Evolutionary conservation across 92 coral and sea anemone genomes (phyloP), one percentile per base, ranked within the genome.

Genomic region (Diadumene lineata): DNA sequence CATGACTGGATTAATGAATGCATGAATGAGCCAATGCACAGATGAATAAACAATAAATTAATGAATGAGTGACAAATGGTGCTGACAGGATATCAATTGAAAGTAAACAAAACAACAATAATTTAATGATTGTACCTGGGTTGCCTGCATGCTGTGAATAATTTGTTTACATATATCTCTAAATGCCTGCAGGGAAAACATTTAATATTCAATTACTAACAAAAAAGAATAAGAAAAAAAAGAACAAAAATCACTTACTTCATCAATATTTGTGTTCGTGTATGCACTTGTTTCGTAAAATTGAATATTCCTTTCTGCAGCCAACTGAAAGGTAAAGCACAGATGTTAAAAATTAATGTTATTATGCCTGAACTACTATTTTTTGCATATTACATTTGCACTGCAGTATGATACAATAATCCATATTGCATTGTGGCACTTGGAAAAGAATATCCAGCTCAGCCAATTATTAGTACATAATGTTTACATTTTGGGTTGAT

Each of bases 211-310:
- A 25, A 66, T 38, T 38, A 13, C 7, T 38, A 38, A 38, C 25
- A 68, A 30, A 68, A 4, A 16, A 16, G 17, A 2, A 34, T 6
- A n/a, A 31, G 50, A 23, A 30, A 68, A 46, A 3, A n/a, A 23
- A 9, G 58, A n/a, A n/a, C n/a, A n/a, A 46, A 18, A 15, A 62
- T 9, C 33, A 81, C 90, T 78, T 82, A 89, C 98, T 74, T 89
- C 88, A 66, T 94, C 99, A 64, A 96, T 92, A 74, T 96, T 96
- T 17, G 86, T 81, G 73, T 96, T 90, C 57, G 97, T 80, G 74
- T 80, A 92, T 29, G 99, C 99, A 89, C 99, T 96, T 78, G 99
- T 96, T 83, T 96, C 99, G 86, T 83, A 92, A 43, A 96, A 89
- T 34, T 88, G 81, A 69, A 96, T 87, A 64, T 90, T 90, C 77